Evolutionary conservation across 2,888 invertebrate species (phyloP).

Genomic region (Endomychus coccineus): DNA sequence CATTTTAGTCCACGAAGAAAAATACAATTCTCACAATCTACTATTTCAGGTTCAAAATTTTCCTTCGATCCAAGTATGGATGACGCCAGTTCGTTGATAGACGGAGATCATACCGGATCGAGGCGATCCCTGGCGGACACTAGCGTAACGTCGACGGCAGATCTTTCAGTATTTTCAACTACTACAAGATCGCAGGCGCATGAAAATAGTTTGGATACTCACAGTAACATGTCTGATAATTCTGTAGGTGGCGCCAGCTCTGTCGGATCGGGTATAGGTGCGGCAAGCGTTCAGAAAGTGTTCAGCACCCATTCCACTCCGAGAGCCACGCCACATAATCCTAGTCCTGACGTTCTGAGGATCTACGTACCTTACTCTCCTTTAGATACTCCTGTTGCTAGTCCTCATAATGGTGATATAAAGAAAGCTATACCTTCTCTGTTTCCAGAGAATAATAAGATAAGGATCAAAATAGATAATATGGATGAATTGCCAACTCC

Average conservation of each 20-base stretch:
- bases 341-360: conserved; percentile 65
- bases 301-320: conserved; percentile 56
- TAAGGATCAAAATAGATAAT: conserved; percentile 62
- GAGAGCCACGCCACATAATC: conserved; percentile 58
- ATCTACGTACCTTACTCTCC: conserved; percentile 75
- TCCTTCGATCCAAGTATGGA: conserved; percentile 58
- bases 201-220: conserved; percentile 68
- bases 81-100: conserved; percentile 62
- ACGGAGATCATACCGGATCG: conserved; percentile 56
- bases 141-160: conserved; percentile 76
- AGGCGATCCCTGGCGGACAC: conserved; percentile 75
- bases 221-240: conserved; percentile 68
- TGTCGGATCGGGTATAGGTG: conserved; percentile 43
- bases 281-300: conserved; percentile 48
- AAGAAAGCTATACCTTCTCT: conserved; percentile 47
- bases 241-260: conserved; percentile 53
- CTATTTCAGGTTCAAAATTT: conserved; percentile 53
- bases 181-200: conserved; percentile 65
- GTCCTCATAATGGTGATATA: conserved; percentile 47
- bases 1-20: too few species aligned
- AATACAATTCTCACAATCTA: too few species aligned
- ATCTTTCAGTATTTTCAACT: conserved; percentile 69
- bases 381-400: conserved; percentile 47
- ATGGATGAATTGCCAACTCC: conserved; percentile 62
- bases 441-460: conserved; percentile 57